These are phyloP conservation scores for Drosophila rufa DNA, from an alignment of 1,140 invertebrate species.

Conservation along the genomic window DNA sequence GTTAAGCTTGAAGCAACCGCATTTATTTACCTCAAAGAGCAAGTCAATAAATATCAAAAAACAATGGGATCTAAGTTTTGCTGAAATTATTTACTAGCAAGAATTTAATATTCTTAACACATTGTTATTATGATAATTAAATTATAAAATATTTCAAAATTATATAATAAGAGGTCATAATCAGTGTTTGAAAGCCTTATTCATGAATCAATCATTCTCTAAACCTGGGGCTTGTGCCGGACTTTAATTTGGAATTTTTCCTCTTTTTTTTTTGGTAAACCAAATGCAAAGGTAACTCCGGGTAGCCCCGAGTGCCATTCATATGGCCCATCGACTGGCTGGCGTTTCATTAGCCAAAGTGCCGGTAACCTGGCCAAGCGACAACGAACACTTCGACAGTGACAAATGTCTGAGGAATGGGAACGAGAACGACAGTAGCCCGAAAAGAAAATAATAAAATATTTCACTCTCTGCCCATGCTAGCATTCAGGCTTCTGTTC, in stretches of 20 bases:
- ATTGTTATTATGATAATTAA: too few species aligned
- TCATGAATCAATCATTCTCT: background rate
- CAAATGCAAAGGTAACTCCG: constrained; percentile 16
- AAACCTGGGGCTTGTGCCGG: too few species aligned
- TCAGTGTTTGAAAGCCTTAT: background rate
- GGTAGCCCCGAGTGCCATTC: constrained; percentile 29
- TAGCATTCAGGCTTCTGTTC: constrained; percentile 9
- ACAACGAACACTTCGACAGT: constrained; percentile 40
- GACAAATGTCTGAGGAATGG: constrained; percentile 54
- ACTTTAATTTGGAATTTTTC: constrained; percentile 9
- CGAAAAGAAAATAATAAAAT: constrained; percentile 25
- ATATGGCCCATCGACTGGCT: constrained; percentile 37
- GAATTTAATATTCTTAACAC: too few species aligned
- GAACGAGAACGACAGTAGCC: constrained; percentile 31
- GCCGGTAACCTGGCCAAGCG: constrained; percentile 47
- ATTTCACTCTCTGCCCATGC: constrained; percentile 20
- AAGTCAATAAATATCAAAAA: background rate
- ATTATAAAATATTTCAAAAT: background rate
- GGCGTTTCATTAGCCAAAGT: constrained; percentile 71
- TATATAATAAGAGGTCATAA: too few species aligned
- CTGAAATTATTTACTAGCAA: too few species aligned
- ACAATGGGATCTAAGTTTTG: too few species aligned
- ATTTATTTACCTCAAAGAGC: background rate
- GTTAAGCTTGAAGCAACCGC: background rate
- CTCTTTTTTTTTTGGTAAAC: background rate